These are phyloP conservation scores for Pseudomyrmex cubaensis DNA, from an alignment of 1,140 invertebrate species.

Conservation along the genomic window DNA sequence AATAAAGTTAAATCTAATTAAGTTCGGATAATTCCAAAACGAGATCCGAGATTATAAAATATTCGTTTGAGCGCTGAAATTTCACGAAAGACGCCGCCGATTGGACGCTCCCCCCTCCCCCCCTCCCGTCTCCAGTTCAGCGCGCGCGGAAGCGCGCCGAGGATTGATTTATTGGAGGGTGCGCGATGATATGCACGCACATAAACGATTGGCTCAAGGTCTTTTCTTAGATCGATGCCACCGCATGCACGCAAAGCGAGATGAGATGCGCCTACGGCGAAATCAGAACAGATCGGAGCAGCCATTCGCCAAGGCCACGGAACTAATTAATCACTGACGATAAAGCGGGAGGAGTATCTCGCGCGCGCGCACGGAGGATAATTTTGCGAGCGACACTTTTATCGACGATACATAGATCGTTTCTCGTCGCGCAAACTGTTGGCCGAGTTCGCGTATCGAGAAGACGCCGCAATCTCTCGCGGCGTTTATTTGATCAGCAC, in stretches of 20 bases:
- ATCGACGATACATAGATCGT: not conserved
- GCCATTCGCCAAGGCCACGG: constrained; percentile 4
- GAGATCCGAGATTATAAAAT: no score
- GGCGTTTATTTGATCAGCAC: no score
- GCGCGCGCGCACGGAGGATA: not conserved
- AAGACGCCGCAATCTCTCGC: no score
- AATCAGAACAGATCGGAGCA: not conserved
- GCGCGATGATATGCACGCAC: constrained; percentile 42
- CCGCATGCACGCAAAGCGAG: constrained; percentile 7
- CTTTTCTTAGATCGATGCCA: constrained; percentile 58
- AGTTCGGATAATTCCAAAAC: not conserved
- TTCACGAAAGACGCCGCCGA: not conserved
- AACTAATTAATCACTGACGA: constrained; percentile 43
- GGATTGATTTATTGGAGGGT: constrained; percentile 69
- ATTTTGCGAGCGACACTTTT: constrained; percentile 9
- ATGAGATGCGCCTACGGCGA: no score
- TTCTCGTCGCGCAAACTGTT: no score
- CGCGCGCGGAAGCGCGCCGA: constrained; percentile 61
- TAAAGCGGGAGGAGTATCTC: not conserved
- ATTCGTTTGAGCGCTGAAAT: constrained; percentile 14
- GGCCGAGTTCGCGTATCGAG: no score
- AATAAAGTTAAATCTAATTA: no score
- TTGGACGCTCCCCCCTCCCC: no score
- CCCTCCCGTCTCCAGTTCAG: constrained; percentile 33
- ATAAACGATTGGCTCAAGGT: constrained; percentile 70